Evolutionary conservation across 2,888 invertebrate species (phyloP).

Genomic region (Dryobotodes eremita): DNA sequence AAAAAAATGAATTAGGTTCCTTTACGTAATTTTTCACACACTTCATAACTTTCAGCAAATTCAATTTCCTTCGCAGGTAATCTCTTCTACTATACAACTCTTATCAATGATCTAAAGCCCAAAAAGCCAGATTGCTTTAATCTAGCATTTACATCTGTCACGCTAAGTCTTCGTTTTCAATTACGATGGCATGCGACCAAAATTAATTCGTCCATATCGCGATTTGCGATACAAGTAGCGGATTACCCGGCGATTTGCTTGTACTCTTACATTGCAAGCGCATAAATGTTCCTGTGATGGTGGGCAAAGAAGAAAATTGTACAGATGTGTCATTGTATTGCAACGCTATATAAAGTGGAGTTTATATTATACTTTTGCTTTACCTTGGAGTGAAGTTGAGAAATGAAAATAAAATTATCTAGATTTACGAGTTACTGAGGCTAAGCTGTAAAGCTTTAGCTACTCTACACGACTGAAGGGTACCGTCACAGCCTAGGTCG

Average conservation of each 20-base stretch:
- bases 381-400: neutral
- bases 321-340: conserved; percentile 55
- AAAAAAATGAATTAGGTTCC: neutral
- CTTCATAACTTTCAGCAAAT: conserved; percentile 18
- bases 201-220: conserved; percentile 87
- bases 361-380: neutral
- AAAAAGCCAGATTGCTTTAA: conserved; percentile 69
- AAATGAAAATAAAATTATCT: neutral
- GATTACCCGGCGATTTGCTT: conserved; percentile 88
- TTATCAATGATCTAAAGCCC: conserved; percentile 59
- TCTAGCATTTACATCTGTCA: conserved; percentile 77
- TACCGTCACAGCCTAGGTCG: neutral
- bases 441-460: too few relatives aligned
- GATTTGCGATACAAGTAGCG: conserved; percentile 85
- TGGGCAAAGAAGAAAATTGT: conserved; percentile 73
- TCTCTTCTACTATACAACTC: conserved; percentile 11
- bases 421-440: neutral
- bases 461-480: neutral
- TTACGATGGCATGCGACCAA: conserved; percentile 83
- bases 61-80: conserved; percentile 31
- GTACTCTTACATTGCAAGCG: conserved; percentile 79
- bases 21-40: neutral
- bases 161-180: conserved; percentile 85
- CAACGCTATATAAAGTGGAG: neutral
- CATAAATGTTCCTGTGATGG: conserved; percentile 78